phyloP scores from a whole-genome alignment of 2,888 invertebrate genomes.

The Drosophila monieri region DNA sequence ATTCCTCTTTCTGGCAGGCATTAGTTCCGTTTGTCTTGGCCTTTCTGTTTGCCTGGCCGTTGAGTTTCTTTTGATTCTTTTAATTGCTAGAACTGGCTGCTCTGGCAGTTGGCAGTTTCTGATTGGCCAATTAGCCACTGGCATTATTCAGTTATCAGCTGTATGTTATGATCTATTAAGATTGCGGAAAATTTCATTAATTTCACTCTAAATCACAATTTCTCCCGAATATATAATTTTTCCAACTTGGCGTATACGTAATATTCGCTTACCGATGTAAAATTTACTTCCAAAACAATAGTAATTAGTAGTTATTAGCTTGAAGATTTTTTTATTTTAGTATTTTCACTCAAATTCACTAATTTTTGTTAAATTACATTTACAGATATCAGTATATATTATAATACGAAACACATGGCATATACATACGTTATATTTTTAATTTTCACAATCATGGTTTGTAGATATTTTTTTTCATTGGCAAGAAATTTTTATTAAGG shows the following conservation, averaged over 20 bases:
- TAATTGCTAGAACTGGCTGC: constrained; percentile 59
- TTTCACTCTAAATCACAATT: constrained; percentile 1
- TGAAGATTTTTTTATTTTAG: neutral
- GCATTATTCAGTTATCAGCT: constrained; percentile 36
- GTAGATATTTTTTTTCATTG: neutral
- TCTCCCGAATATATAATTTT: neutral
- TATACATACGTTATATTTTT: too few species aligned
- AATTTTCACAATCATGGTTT: neutral
- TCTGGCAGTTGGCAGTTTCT: constrained; percentile 44
- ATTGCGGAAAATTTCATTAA: constrained; percentile 1
- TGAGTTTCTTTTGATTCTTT: constrained; percentile 52
- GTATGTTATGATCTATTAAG: constrained; percentile 19
- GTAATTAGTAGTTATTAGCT: neutral
- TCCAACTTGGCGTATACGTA: constrained; percentile 1
- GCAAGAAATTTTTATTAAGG: neutral
- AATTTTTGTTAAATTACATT: neutral
- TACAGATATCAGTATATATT: neutral
- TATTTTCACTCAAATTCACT: neutral
- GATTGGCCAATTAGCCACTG: constrained; percentile 66
- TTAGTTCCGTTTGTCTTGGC: constrained; percentile 71
- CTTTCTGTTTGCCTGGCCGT: constrained; percentile 30
- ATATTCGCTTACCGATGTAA: neutral
- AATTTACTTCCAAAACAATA: neutral
- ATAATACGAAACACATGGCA: neutral
- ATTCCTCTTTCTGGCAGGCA: constrained; percentile 52